Conservation (phyloP, 2,888 invertebrate genomes). For the Tetramorium bicarinatum region DNA sequence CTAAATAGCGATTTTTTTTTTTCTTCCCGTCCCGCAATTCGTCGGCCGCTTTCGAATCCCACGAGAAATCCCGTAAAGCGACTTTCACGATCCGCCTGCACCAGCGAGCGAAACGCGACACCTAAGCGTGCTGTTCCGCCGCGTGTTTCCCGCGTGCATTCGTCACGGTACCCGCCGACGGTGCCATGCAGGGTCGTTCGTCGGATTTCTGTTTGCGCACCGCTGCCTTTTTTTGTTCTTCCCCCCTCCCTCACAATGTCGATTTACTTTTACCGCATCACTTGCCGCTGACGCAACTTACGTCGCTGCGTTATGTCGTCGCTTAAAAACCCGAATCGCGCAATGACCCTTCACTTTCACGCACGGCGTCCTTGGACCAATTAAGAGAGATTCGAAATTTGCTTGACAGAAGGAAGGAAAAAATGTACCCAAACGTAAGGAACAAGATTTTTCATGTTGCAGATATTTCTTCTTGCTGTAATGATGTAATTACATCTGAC, state of each 20-base stretch:
- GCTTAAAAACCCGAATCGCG: slow-evolving; percentile 39
- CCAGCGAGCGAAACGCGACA: slow-evolving; percentile 43
- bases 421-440: background rate
- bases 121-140: background rate
- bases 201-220: slow-evolving; percentile 3
- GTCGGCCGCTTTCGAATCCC: slow-evolving; percentile 44
- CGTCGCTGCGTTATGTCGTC: slow-evolving; percentile 1
- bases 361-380: slow-evolving; percentile 40
- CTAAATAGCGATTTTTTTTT: background rate
- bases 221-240: background rate
- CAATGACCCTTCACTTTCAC: slow-evolving; percentile 44
- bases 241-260: background rate
- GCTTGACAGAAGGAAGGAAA: background rate
- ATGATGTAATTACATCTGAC: background rate
- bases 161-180: slow-evolving; percentile 18
- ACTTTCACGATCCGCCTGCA: slow-evolving; percentile 46
- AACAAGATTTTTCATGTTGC: background rate
- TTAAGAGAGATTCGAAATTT: slow-evolving; percentile 14
- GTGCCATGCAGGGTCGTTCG: background rate
- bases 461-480: background rate
- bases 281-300: slow-evolving; percentile 23
- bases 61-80: slow-evolving; percentile 24
- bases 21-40: background rate
- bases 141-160: background rate
- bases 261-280: slow-evolving; percentile 35